Evolutionary conservation across 1,140 invertebrate species (phyloP), one percentile per base, ranked within the genome.

Genomic region (Antheraea mylitta): DNA sequence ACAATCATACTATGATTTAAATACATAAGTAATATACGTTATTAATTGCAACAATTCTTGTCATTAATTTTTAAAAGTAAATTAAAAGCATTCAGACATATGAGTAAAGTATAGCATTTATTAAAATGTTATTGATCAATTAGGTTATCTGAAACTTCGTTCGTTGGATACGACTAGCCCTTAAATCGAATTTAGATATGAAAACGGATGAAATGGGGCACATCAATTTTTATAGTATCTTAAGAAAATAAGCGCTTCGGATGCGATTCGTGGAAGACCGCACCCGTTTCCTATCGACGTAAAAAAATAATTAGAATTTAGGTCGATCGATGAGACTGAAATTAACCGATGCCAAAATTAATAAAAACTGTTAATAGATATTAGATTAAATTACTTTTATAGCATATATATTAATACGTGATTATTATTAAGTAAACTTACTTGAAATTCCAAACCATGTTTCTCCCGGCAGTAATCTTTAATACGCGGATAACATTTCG

Each of bases 361-460:
- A 53, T 53, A 16, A 42, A 42, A 42, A 9, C 38, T 42, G 38
- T 7, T 42, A 4, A 11, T 42, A 42, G 38, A 42, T 42, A 42
- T 42, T 0, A 42, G 3, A 42, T 42, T 42, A 30, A 7, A 42
- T 42, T 42, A 42, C 11, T 42, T 42, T 30, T n/a, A n/a, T n/a
- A n/a, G n/a, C n/a, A n/a, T n/a, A n/a, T n/a, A n/a, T n/a, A n/a
- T n/a, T n/a, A n/a, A n/a, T n/a, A n/a, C n/a, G n/a, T n/a, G n/a
- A n/a, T n/a, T n/a, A n/a, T n/a, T 13, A 16, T 6, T 16, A 6
- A 16, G 11, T 13, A 16, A 16, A 53, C 45, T 10, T n/a, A 98
- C 98, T 95, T 99, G 99, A 94, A 99, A 99, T 87, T 99, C 99
- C n/a, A 99, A 92, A 0, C 99, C 98, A 79, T 99, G 98, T 83